Base-by-base conservation (phyloP, 2,888 invertebrate genomes). In the Morpho achilles region DNA sequence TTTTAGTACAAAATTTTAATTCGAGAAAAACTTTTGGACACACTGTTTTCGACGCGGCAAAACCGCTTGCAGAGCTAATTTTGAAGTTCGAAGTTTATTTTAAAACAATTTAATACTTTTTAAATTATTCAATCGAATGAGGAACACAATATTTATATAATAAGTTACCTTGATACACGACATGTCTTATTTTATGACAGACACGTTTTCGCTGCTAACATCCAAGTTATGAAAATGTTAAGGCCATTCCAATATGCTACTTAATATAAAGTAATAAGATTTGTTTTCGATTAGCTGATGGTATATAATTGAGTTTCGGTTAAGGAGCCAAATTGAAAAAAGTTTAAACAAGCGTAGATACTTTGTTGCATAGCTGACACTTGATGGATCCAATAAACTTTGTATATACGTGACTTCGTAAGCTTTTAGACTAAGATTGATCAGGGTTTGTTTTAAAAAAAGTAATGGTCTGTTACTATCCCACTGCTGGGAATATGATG, bases 371-470 rank as follows among this genome's bases (percentile, higher is more conserved):
- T 58, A 60, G 53, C 50, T 61, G 65, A 67, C 64, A 59, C 54
- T 52, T 67, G 63, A 65, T 57, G 60, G 57, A 65, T 64, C 58
- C 59, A 62, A 65, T 65, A 64, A 62, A 64, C 56, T 62, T 62
- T 32, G 46, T 44, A 52, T 43, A 8, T n/a, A 45, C 50, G 16
- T 42, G 43, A 43, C 42, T 42, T 42, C 3, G n/a, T 43, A 43
- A 43, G 8, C 5, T 43, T 43, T 43, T 43, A 9, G 43, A 9
- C 43, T 3, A 8, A 43, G n/a, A 43, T 43, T 43, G 43, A 43
- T 43, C 32, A 32, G 32, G 32, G 32, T 32, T 32, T 32, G 3
- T 2, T 3, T 32, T 32, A 32, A 32, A 5, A 32, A 5, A 16
- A 16, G 16, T 16, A 16, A 16, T 1, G 16, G 16, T 1, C 1